Conservation (phyloP, 2,113 vertebrate genomes). For the Stercorarius parasiticus region DNA sequence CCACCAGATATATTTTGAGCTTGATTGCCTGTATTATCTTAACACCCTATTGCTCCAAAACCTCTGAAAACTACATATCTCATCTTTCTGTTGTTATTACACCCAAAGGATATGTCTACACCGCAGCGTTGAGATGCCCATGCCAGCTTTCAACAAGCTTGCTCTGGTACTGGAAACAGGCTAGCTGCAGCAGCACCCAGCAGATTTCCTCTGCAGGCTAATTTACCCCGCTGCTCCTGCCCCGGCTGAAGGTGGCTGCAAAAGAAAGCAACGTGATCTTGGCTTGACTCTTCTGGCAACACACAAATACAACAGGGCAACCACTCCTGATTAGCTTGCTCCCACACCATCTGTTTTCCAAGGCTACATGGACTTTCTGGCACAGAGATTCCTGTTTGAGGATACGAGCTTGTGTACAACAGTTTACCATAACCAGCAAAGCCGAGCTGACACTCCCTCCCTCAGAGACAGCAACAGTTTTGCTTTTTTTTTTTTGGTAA, state of each 20-base stretch:
- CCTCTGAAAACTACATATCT: slow-evolving; percentile 48
- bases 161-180: neutral
- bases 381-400: slow-evolving; percentile 36
- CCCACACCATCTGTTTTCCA: slow-evolving; percentile 58
- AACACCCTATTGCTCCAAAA: slow-evolving; percentile 47
- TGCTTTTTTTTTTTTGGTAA: neutral
- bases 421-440: slow-evolving; percentile 53
- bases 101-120: slow-evolving; percentile 62
- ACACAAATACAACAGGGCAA: slow-evolving; percentile 31
- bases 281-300: slow-evolving; percentile 49
- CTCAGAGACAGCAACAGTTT: slow-evolving; percentile 18
- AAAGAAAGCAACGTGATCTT: neutral
- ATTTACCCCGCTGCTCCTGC: neutral
- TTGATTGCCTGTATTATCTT: slow-evolving; percentile 54
- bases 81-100: slow-evolving; percentile 62
- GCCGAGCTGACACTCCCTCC: slow-evolving; percentile 40
- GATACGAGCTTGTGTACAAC: slow-evolving; percentile 50
- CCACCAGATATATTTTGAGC: slow-evolving; percentile 54
- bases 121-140: neutral
- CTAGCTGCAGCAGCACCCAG: neutral
- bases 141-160: slow-evolving; percentile 33
- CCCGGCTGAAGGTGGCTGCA: neutral
- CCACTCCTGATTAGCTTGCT: slow-evolving; percentile 33
- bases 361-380: slow-evolving; percentile 49
- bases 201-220: neutral